Evolutionary conservation across 1,140 invertebrate genomes (phyloP), one percentile per base, ranked within the genome.

Genomic region (Orchesella cincta): DNA sequence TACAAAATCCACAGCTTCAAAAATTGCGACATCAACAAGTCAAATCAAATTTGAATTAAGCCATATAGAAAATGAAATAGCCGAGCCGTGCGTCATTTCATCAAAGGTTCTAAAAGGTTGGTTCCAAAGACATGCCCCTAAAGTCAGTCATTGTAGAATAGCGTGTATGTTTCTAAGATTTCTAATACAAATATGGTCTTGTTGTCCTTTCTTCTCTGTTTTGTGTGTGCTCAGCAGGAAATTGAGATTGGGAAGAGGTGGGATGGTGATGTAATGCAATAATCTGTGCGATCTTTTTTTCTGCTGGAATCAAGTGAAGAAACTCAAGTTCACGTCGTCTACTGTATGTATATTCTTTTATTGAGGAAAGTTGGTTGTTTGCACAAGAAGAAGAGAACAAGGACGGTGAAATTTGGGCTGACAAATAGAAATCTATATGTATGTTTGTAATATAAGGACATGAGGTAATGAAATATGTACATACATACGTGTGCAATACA

Each of bases 381-480:
- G 20, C 20, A 8, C 8, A 20, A 46, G 39, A 46, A 46, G 39
- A 46, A 46, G 39, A 20, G 20, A 46, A 46, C 20, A 8, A 20
- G n/a, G n/a, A n/a, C n/a, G n/a, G n/a, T n/a, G n/a, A n/a, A n/a
- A n/a, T n/a, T n/a, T n/a, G n/a, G n/a, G n/a, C n/a, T n/a, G n/a
- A n/a, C n/a, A n/a, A n/a, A n/a, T n/a, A n/a, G n/a, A n/a, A n/a
- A n/a, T n/a, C n/a, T n/a, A n/a, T n/a, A n/a, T n/a, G n/a, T n/a
- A n/a, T n/a, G n/a, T n/a, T n/a, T n/a, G n/a, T n/a, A n/a, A n/a
- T n/a, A n/a, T n/a, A n/a, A n/a, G n/a, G n/a, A n/a, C n/a, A n/a
- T n/a, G n/a, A n/a, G n/a, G 33, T 67, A 67, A 67, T 33, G 62
- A 67, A 67, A 67, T 67, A 29, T 12, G n/a, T 57, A 14, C 52